These are phyloP conservation scores for Nysson spinosus DNA, from an alignment of 2,888 invertebrate genomes.

Conservation along the genomic window DNA sequence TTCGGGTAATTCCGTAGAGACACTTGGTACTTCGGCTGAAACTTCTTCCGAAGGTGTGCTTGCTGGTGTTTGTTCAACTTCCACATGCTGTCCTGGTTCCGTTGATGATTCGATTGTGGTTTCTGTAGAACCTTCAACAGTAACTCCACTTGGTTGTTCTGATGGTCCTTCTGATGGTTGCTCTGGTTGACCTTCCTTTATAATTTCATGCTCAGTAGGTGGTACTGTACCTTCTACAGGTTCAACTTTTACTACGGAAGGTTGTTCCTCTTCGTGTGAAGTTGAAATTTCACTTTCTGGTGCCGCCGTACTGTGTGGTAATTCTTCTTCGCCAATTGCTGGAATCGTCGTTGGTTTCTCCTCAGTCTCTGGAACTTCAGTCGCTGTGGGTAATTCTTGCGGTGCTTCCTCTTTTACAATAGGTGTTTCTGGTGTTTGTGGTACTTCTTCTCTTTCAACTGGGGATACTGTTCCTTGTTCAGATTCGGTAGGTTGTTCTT, in stretches of 20 bases:
- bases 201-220: conserved; percentile 20
- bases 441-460: conserved; percentile 24
- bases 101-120: conserved; percentile 18
- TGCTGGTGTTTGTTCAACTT: conserved; percentile 16
- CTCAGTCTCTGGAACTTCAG: conserved; percentile 23
- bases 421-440: conserved; percentile 18
- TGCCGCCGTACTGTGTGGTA: conserved; percentile 15
- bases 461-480: conserved; percentile 37
- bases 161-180: conserved; percentile 9
- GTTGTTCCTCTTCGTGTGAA: conserved; percentile 23
- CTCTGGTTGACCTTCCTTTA: conserved; percentile 14
- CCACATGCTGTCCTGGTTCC: conserved; percentile 29
- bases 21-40: not conserved
- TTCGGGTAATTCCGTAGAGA: conserved; percentile 21
- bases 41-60: conserved; percentile 19
- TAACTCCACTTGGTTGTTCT: conserved; percentile 6
- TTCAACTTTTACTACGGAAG: not conserved
- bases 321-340: conserved; percentile 12
- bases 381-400: conserved; percentile 13
- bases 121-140: conserved; percentile 25
- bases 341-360: conserved; percentile 36
- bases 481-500: conserved; percentile 15
- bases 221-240: conserved; percentile 24
- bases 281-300: conserved; percentile 20
- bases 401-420: conserved; percentile 14